Conservation (phyloP, 1,140 invertebrate genomes). For the Sesamia nonagrioides region DNA sequence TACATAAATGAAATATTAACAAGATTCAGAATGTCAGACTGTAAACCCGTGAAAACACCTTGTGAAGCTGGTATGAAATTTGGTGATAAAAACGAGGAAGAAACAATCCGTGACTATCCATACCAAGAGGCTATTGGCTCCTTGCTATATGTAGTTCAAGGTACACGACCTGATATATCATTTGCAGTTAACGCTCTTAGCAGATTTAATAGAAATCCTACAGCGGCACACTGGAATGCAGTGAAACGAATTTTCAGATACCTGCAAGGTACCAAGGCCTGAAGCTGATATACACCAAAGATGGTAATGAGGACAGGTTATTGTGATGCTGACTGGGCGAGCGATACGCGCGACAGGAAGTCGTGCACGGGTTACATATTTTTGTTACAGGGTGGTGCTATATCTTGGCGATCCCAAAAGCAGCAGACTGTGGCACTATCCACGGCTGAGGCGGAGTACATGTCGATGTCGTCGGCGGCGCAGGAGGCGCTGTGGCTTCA, state of each 20-base stretch:
- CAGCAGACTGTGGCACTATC: slow-evolving; percentile 56
- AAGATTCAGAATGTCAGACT: slow-evolving; percentile 11
- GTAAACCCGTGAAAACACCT: slow-evolving; percentile 51
- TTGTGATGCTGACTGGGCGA: slow-evolving; percentile 59
- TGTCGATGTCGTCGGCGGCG: slow-evolving; percentile 34
- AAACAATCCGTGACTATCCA: slow-evolving; percentile 35
- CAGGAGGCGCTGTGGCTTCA: slow-evolving; percentile 55
- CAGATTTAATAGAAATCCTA: slow-evolving; percentile 57
- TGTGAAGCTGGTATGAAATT: slow-evolving; percentile 56
- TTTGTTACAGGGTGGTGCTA: slow-evolving; percentile 52
- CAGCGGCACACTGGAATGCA: slow-evolving; percentile 55
- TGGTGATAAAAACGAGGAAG: slow-evolving; percentile 35
- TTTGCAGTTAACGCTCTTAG: slow-evolving; percentile 60
- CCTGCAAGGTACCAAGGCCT: slow-evolving; percentile 54
- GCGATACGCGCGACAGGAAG: slow-evolving; percentile 40
- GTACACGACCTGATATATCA: slow-evolving; percentile 61
- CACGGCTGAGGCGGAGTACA: slow-evolving; percentile 55
- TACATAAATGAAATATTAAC: too few relatives aligned
- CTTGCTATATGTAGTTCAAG: slow-evolving; percentile 60
- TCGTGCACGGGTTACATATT: slow-evolving; percentile 56
- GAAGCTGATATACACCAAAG: slow-evolving; percentile 51
- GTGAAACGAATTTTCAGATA: slow-evolving; percentile 62
- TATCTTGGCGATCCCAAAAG: slow-evolving; percentile 43
- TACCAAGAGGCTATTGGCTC: slow-evolving; percentile 56
- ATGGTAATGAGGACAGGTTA: slow-evolving; percentile 51